phyloP scores from a whole-genome alignment of 23 tunicate species.

The Styela clava region DNA sequence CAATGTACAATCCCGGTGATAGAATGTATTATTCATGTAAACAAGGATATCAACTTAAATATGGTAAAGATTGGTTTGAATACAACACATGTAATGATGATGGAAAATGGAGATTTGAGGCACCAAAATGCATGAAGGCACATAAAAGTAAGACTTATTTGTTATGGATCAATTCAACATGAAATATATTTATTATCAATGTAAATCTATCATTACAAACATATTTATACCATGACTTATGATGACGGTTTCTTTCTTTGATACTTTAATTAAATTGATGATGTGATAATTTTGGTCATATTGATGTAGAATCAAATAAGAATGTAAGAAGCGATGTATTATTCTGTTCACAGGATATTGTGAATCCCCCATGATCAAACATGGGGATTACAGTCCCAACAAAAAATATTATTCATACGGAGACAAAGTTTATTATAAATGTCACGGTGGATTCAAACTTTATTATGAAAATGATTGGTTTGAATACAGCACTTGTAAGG shows the following conservation, averaged over 20 bases:
- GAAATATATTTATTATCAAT: too few species aligned
- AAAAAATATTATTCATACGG: constrained; percentile 19
- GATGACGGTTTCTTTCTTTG: too few species aligned
- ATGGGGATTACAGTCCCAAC: not conserved
- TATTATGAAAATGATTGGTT: constrained; percentile 8
- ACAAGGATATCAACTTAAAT: not conserved
- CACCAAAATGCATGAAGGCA: not conserved
- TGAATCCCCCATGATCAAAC: not conserved
- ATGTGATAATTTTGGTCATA: too few species aligned
- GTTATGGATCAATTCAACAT: too few species aligned
- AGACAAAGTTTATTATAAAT: constrained; percentile 10
- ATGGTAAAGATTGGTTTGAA: constrained; percentile 8
- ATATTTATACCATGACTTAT: too few species aligned
- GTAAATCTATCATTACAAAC: too few species aligned
- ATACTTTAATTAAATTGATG: too few species aligned
- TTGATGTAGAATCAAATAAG: too few species aligned
- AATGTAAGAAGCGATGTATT: too few species aligned
- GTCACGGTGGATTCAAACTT: constrained; percentile 7
- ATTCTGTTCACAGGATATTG: constrained; percentile 14
- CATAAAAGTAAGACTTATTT: not conserved
- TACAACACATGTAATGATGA: constrained; percentile 19
- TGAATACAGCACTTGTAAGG: constrained; percentile 9
- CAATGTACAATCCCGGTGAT: constrained; percentile 5
- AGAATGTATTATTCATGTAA: constrained; percentile 1
- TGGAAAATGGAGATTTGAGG: not conserved